A percentile compares a stretch with the other conserved stretches of the same genome.
These are phyloP conservation scores for Phyllopteryx taeniolatus DNA, from an alignment of 2,113 vertebrate species.

Conservation along the genomic window DNA sequence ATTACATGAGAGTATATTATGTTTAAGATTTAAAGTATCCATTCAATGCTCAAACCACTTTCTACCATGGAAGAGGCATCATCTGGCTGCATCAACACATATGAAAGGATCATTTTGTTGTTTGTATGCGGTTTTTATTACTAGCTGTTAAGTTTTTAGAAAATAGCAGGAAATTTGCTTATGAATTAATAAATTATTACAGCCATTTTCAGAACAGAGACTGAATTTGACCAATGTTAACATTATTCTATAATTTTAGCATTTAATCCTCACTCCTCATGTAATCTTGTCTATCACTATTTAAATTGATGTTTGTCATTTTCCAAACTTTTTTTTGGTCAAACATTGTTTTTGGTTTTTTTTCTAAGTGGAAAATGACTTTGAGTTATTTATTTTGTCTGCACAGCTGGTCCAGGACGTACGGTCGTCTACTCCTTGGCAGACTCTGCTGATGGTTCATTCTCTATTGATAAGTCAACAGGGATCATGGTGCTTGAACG, in stretches of 20 bases:
- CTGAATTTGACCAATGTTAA: background rate
- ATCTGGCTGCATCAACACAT: background rate
- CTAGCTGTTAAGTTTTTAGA: too few relatives aligned
- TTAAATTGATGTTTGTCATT: background rate
- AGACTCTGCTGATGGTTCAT: conserved; percentile 81
- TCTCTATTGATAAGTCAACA: conserved; percentile 85
- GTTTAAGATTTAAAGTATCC: background rate
- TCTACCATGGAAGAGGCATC: background rate
- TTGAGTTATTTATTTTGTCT: background rate
- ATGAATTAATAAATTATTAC: background rate
- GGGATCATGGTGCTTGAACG: conserved; percentile 89
- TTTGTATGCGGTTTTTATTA: background rate
- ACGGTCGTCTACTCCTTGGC: conserved; percentile 85
- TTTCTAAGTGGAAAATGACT: background rate
- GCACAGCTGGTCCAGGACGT: conserved; percentile 80
- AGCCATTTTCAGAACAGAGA: background rate
- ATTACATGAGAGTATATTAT: background rate
- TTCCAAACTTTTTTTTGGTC: background rate
- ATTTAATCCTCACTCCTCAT: background rate
- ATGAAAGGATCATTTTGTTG: background rate
- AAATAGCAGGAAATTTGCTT: background rate
- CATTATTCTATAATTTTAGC: too few relatives aligned
- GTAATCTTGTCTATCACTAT: background rate
- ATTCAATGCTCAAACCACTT: background rate
- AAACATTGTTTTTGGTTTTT: background rate